These are phyloP conservation scores for Eunapius fragilis DNA, from an alignment of 37 sponge, comb jelly and placozoan genomes.

Conservation along the genomic window DNA sequence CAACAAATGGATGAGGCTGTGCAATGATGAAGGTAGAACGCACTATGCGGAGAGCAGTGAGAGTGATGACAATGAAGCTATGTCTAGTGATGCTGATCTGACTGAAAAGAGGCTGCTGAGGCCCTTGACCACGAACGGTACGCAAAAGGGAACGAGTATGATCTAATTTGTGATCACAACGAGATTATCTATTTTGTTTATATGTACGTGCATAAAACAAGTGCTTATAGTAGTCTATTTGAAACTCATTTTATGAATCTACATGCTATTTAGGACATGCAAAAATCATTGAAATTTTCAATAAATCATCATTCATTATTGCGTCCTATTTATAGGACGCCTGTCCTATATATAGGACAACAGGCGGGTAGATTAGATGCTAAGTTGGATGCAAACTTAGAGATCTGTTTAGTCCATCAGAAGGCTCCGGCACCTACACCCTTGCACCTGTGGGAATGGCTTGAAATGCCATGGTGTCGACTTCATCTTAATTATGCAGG, in stretches of 20 bases:
- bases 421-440: slow-evolving; percentile 25
- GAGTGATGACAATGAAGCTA: too few species aligned
- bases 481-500: slow-evolving; percentile 57
- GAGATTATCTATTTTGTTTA: too few species aligned
- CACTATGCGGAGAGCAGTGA: too few species aligned
- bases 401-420: slow-evolving; percentile 13
- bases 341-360: background rate
- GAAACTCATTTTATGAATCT: background rate
- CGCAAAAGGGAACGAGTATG: too few species aligned
- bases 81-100: too few species aligned
- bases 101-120: too few species aligned
- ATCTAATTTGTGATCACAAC: too few species aligned
- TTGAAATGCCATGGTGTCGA: slow-evolving; percentile 47
- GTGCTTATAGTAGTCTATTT: background rate
- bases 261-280: background rate
- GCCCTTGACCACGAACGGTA: too few species aligned
- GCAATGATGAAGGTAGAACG: too few species aligned
- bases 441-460: slow-evolving; percentile 57
- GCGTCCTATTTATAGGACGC: background rate
- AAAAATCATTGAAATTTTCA: background rate
- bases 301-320: background rate
- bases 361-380: background rate
- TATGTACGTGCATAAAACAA: too few species aligned
- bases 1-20: too few species aligned
- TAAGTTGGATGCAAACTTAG: slow-evolving; percentile 41